These are phyloP conservation scores for Teleiodes luculella DNA, from an alignment of 2,888 invertebrate species.

Conservation along the genomic window DNA sequence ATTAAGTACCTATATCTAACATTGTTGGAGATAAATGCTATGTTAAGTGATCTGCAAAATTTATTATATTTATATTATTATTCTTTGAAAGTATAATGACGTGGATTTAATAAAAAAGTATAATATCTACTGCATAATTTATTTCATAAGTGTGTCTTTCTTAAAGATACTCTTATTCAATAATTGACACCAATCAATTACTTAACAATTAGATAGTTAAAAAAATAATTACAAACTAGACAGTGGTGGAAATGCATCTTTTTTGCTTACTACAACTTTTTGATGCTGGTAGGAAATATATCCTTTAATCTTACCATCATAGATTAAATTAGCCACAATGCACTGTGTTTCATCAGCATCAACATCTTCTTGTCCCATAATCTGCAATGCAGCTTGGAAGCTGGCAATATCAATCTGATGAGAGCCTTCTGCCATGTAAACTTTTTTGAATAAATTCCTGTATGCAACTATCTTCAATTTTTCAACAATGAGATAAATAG, in stretches of 20 bases:
- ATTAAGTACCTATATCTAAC: constrained; percentile 44
- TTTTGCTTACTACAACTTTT: constrained; percentile 97
- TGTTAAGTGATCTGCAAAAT: constrained; percentile 60
- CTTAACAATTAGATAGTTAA: neutral
- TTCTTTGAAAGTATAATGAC: constrained; percentile 77
- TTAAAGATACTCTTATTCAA: constrained; percentile 1
- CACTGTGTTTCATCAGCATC: constrained; percentile 97
- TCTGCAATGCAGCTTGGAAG: constrained; percentile 89
- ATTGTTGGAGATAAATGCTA: constrained; percentile 59
- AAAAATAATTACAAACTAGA: constrained; percentile 72
- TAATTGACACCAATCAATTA: neutral
- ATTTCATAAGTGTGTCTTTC: neutral
- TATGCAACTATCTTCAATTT: constrained; percentile 97
- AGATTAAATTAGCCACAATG: constrained; percentile 97
- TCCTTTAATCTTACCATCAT: constrained; percentile 97
- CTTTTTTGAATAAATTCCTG: constrained; percentile 96
- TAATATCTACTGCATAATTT: constrained; percentile 62
- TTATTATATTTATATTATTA: constrained; percentile 77
- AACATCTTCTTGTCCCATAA: constrained; percentile 90
- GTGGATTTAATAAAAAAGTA: constrained; percentile 75
- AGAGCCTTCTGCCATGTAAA: constrained; percentile 84
- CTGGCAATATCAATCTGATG: constrained; percentile 94
- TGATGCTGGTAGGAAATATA: constrained; percentile 98
- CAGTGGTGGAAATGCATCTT: constrained; percentile 94
- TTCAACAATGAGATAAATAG: constrained; percentile 98